Evolutionary conservation across 2,888 invertebrate genomes (phyloP).

Genomic region (Lasioglossum pauxillum): DNA sequence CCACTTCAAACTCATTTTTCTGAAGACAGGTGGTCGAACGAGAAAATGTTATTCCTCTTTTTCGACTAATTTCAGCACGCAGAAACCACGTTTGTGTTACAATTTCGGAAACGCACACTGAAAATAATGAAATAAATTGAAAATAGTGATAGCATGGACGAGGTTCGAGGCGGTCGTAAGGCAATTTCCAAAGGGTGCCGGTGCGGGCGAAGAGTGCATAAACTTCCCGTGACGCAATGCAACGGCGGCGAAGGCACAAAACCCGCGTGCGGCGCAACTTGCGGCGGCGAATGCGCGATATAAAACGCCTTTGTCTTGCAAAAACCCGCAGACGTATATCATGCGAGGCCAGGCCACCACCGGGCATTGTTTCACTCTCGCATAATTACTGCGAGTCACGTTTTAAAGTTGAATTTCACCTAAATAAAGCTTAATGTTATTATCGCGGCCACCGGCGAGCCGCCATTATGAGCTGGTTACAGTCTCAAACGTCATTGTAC

Average conservation of each 20-base stretch:
- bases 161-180: conserved; percentile 17
- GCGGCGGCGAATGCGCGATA: conserved; percentile 67
- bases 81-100: not conserved
- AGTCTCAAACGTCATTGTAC: conserved; percentile 72
- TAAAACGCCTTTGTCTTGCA: conserved; percentile 81
- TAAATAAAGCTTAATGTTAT: conserved; percentile 84
- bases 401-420: conserved; percentile 83
- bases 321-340: conserved; percentile 79
- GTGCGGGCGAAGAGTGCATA: conserved; percentile 65
- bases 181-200: conserved; percentile 50
- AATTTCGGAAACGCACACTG: not conserved
- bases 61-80: too few relatives aligned
- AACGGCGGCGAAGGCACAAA: conserved; percentile 60
- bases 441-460: conserved; percentile 72
- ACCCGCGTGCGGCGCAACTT: conserved; percentile 55
- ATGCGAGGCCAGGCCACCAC: conserved; percentile 72
- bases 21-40: not conserved
- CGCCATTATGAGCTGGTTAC: conserved; percentile 72
- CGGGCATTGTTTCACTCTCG: conserved; percentile 81
- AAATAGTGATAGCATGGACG: not conserved
- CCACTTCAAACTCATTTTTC: not conserved
- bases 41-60: not conserved
- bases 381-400: conserved; percentile 83
- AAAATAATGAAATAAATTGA: not conserved
- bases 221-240: conserved; percentile 67